These are phyloP conservation scores for Coenobita brevimanus DNA, from an alignment of 1,140 invertebrate species.

Conservation along the genomic window DNA sequence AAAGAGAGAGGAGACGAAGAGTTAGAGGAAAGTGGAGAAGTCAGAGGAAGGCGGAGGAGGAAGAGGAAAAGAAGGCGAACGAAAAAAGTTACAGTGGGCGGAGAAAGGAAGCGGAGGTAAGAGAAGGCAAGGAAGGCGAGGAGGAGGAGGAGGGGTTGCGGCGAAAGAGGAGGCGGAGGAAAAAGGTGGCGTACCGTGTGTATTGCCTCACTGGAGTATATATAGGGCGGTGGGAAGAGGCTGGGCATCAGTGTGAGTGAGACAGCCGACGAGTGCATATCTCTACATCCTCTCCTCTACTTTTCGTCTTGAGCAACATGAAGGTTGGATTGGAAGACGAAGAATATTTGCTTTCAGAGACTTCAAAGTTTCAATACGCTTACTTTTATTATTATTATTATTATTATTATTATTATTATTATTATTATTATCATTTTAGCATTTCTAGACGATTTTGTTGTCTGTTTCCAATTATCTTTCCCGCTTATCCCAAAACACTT, in stretches of 20 bases:
- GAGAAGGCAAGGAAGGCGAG: not conserved
- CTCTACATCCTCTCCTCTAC: too few relatives aligned
- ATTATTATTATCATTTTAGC: too few relatives aligned
- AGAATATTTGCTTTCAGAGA: too few relatives aligned
- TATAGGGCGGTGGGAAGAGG: not conserved
- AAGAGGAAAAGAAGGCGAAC: not conserved
- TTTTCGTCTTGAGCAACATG: constrained; percentile 1
- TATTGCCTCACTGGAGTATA: not conserved
- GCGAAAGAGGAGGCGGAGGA: not conserved
- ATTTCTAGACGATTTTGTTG: too few relatives aligned
- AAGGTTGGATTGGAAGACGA: not conserved
- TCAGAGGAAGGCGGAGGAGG: not conserved
- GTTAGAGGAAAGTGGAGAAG: too few relatives aligned
- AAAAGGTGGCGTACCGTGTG: not conserved
- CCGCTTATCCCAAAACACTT: not conserved
- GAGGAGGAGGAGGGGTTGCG: not conserved
- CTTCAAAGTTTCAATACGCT: too few relatives aligned
- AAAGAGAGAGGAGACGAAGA: not conserved
- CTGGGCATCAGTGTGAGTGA: not conserved
- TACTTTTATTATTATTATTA: too few relatives aligned
- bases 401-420: too few relatives aligned
- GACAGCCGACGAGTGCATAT: not conserved
- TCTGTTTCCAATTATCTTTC: constrained; percentile 23
- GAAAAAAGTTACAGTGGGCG: not conserved
- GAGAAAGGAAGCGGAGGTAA: not conserved